Evolutionary conservation across 1,140 invertebrate species (phyloP).

Genomic region (Mylabris phalerata): DNA sequence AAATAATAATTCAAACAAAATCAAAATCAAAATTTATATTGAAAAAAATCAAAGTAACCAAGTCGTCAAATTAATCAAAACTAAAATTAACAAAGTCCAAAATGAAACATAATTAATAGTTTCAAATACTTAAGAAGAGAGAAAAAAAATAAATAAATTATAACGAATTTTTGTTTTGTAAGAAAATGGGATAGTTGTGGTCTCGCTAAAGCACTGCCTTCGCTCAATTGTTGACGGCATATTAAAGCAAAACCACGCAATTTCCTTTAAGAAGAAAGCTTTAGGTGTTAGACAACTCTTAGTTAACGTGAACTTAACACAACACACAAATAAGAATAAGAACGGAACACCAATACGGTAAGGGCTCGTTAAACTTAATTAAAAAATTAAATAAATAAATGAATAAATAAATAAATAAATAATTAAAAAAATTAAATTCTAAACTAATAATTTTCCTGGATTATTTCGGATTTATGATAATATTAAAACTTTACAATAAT

Average conservation of each 20-base stretch:
- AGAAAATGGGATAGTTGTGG: conserved; percentile 29
- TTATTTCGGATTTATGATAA: too few relatives aligned
- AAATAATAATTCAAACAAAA: conserved; percentile 22
- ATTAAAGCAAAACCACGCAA: conserved; percentile 36
- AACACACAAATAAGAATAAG: conserved; percentile 29
- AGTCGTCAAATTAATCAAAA: conserved; percentile 12
- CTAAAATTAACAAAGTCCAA: conserved; percentile 16
- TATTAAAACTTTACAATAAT: too few relatives aligned
- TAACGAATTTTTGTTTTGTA: conserved; percentile 7
- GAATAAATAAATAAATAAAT: too few relatives aligned
- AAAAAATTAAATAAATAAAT: too few relatives aligned
- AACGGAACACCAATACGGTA: conserved; percentile 9
- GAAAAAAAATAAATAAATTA: conserved; percentile 20
- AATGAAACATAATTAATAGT: not conserved
- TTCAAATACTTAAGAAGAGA: conserved; percentile 1
- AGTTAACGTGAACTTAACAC: conserved; percentile 32
- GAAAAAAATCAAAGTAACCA: conserved; percentile 24
- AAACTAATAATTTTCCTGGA: too few relatives aligned
- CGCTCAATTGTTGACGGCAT: conserved; percentile 26
- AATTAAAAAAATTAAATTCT: too few relatives aligned
- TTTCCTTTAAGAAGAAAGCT: conserved; percentile 27
- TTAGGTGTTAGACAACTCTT: conserved; percentile 29
- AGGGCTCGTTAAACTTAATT: not conserved
- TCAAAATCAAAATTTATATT: conserved; percentile 24
- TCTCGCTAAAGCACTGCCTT: conserved; percentile 35